These are phyloP conservation scores for Rattus rattus DNA, from an alignment of 2,113 vertebrate species.

Conservation along the genomic window DNA sequence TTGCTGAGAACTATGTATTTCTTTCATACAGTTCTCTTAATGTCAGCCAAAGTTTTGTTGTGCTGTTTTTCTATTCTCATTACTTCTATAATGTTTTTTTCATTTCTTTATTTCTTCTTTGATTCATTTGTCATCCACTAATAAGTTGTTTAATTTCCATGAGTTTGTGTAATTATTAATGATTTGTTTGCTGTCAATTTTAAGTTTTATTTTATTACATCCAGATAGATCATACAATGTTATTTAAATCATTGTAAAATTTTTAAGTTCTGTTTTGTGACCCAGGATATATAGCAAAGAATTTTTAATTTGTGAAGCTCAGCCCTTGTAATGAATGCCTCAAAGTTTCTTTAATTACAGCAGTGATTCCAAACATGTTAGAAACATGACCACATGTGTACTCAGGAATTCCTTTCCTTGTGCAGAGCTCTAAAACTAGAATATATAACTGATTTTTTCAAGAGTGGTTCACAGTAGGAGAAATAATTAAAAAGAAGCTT, in stretches of 20 bases:
- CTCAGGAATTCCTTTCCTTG: neutral
- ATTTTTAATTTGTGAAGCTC: neutral
- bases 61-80: neutral
- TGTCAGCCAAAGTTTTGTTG: neutral
- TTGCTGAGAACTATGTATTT: neutral
- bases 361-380: neutral
- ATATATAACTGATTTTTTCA: neutral
- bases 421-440: neutral
- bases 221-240: neutral
- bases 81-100: neutral
- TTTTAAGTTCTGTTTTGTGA: neutral
- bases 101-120: neutral
- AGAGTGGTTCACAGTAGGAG: neutral
- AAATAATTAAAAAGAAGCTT: constrained; percentile 9
- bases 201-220: neutral
- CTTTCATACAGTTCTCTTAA: neutral
- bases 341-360: neutral
- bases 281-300: neutral
- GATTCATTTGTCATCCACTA: neutral
- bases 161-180: neutral
- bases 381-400: neutral
- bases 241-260: neutral
- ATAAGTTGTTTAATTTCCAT: neutral
- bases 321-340: neutral
- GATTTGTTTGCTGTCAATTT: neutral